Conservation (phyloP, 2,797 vertebrate species). For the Onychomys leucogaster region DNA sequence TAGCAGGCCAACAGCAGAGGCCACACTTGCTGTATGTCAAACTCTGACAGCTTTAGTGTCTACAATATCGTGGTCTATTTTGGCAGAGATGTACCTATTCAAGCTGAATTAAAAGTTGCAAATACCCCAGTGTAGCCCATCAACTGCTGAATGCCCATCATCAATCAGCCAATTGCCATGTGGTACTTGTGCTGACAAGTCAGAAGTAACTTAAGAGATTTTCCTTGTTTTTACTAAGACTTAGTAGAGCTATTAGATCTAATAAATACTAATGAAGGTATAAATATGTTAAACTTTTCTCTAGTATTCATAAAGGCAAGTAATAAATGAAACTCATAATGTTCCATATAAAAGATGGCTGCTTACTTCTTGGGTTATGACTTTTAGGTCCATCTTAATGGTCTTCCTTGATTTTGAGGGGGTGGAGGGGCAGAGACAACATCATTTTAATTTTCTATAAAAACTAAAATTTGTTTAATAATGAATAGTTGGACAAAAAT, state of each 20-base stretch:
- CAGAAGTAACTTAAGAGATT: background rate
- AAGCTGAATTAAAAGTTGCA: slow-evolving; percentile 54
- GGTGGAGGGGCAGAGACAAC: background rate
- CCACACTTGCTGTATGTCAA: slow-evolving; percentile 44
- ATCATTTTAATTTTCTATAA: background rate
- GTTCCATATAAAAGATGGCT: background rate
- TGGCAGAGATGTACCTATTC: background rate
- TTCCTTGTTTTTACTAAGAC: background rate
- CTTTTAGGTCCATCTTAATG: background rate
- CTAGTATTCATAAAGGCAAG: background rate
- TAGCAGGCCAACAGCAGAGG: background rate
- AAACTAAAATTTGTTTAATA: background rate
- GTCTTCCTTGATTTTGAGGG: background rate
- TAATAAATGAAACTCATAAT: slow-evolving; percentile 10
- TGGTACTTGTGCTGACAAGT: background rate
- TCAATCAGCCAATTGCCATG: background rate
- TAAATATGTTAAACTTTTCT: background rate
- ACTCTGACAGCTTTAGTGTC: slow-evolving; percentile 39
- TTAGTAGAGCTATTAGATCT: background rate
- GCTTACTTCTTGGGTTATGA: background rate
- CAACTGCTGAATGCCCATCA: background rate
- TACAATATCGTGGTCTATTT: background rate
- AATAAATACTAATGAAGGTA: background rate
- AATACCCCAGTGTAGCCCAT: background rate
- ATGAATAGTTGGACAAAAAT: background rate